Conservation (phyloP, 2,888 invertebrate genomes). For the Graphium colonna region DNA sequence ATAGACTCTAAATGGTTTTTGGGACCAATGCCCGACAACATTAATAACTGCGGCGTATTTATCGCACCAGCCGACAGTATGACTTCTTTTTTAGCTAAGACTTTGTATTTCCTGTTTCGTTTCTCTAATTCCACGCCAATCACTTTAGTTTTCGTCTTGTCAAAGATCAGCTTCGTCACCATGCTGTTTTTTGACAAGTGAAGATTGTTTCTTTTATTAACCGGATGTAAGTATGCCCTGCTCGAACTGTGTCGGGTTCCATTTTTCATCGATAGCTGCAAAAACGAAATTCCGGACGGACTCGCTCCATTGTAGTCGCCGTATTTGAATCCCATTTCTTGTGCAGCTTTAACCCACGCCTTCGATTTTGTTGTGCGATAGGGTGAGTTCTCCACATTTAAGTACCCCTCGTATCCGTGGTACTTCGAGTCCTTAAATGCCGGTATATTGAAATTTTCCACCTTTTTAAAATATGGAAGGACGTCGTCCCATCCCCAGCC, state of each 20-base stretch:
- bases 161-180: constrained; percentile 80
- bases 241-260: constrained; percentile 85
- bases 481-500: constrained; percentile 88
- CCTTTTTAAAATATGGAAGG: constrained; percentile 87
- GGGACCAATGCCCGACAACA: constrained; percentile 89
- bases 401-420: constrained; percentile 78
- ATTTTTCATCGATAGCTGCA: constrained; percentile 82
- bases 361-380: constrained; percentile 72
- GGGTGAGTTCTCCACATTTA: constrained; percentile 77
- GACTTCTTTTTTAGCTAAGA: constrained; percentile 84
- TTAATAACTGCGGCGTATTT: constrained; percentile 87
- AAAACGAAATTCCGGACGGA: constrained; percentile 81
- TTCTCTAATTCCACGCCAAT: constrained; percentile 81
- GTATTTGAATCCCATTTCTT: constrained; percentile 80
- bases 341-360: constrained; percentile 82
- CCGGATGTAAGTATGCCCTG: constrained; percentile 83
- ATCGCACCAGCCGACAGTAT: constrained; percentile 88
- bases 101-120: constrained; percentile 67
- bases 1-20: constrained; percentile 77
- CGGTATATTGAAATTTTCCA: constrained; percentile 85
- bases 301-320: constrained; percentile 82
- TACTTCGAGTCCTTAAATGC: constrained; percentile 69
- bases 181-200: constrained; percentile 80
- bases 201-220: constrained; percentile 80
- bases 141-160: constrained; percentile 75